Percentiles rank a stretch among this genome's conserved stretches.
These are phyloP conservation scores for Trachymyrmex septentrionalis DNA, from an alignment of 1,140 invertebrate genomes.

Conservation along the genomic window DNA sequence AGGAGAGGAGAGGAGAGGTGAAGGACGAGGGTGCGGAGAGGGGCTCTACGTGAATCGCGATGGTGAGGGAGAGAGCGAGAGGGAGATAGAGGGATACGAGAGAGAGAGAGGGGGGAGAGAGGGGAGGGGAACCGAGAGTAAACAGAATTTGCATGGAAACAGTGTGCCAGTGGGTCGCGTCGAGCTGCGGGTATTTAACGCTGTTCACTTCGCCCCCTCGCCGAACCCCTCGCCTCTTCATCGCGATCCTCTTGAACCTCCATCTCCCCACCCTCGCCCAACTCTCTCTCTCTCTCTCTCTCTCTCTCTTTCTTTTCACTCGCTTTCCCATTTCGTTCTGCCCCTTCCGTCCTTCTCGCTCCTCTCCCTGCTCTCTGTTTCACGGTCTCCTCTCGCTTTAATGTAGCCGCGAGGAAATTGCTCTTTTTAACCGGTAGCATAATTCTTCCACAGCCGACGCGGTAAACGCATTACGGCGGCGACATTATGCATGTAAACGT, in stretches of 20 bases:
- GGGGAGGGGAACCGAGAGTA: constrained; percentile 77
- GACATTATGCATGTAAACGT: constrained; percentile 78
- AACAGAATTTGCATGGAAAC: constrained; percentile 85
- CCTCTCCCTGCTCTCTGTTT: background rate
- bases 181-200: constrained; percentile 81
- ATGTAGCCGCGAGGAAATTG: constrained; percentile 67
- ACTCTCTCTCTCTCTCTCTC: constrained; percentile 24
- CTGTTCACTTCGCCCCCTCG: constrained; percentile 61
- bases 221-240: constrained; percentile 39
- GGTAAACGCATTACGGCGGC: constrained; percentile 76
- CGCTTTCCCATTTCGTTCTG: constrained; percentile 19
- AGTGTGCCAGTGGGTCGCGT: constrained; percentile 84
- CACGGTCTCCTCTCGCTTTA: constrained; percentile 10
- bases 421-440: constrained; percentile 80
- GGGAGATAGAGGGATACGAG: constrained; percentile 20
- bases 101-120: background rate
- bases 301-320: constrained; percentile 44
- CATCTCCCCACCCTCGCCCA: constrained; percentile 7
- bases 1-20: constrained; percentile 40
- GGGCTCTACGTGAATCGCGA: constrained; percentile 59
- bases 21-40: constrained; percentile 52
- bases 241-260: constrained; percentile 55
- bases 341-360: constrained; percentile 21
- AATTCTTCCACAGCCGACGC: constrained; percentile 77
- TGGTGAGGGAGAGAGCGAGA: constrained; percentile 46